Base-by-base conservation (phyloP, 2,797 vertebrate species). In the Eurystomus glaucurus region DNA sequence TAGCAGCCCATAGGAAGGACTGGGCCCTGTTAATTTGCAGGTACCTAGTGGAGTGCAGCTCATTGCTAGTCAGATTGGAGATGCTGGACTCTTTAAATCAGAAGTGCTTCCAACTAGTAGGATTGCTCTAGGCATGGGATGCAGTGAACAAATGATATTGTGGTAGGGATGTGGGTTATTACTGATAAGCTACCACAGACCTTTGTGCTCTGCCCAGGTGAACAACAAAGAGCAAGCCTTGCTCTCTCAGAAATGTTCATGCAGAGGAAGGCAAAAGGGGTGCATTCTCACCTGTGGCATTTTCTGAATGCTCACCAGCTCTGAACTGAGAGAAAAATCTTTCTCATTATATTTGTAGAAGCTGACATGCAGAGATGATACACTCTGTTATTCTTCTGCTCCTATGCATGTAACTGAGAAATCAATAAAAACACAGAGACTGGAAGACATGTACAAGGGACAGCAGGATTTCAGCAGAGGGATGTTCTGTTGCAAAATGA, bases 11-110 rank as follows among this genome's bases (percentile, higher is more conserved):
- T 22, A 72, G 31, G n/a, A 85, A 85, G 21, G n/a, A 39, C 26
- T 19, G n/a, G 43, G 6, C 50, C 16, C 33, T 0, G 0, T 55
- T 48, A 64, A 28, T 55, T 69, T 72, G 6, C 41, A 60, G 22
- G 10, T 57, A 62, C 17, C 3, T 23, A 8, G 19, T 29, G 3
- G 9, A 69, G 26, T 15, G 31, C 21, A 33, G 18, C 39, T 39
- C 22, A 5, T 9, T 29, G 18, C 28, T 58, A 6, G 25, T 43
- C 15, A 1, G 8, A 8, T 20, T 4, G 23, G 21, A 77, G 37
- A 12, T 55, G 12, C 46, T 62, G 60, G 21, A 17, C 26, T 81
- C 15, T 48, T 80, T 65, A 26, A 64, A 77, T 43, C 55, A 74
- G 68, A 51, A 70, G 14, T 64, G 28, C 18, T 83, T 70, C 20